Conservation (phyloP, 2,888 invertebrate species). For the Boloria selene region DNA sequence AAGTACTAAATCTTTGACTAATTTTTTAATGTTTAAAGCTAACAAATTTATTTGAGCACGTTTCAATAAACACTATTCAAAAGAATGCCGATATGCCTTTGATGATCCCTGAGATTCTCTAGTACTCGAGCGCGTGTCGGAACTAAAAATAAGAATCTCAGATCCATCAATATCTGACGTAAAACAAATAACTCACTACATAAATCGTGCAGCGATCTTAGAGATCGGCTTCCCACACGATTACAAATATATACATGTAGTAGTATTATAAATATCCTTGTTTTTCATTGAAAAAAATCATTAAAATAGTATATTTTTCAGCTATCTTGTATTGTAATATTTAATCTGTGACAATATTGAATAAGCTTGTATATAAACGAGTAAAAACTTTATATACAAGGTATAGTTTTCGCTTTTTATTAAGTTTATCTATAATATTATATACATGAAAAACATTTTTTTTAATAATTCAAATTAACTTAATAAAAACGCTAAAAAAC, state of each 20-base stretch:
- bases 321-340: too few species aligned
- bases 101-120: slow-evolving; percentile 38
- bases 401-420: too few species aligned
- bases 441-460: too few species aligned
- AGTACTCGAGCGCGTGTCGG: slow-evolving; percentile 35
- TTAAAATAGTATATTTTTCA: too few species aligned
- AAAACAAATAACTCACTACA: slow-evolving; percentile 73
- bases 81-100: slow-evolving; percentile 35
- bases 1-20: background rate
- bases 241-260: slow-evolving; percentile 12
- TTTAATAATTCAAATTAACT: too few species aligned
- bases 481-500: too few species aligned
- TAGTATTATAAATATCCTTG: background rate
- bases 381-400: too few species aligned
- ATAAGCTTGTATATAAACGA: too few species aligned
- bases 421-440: too few species aligned
- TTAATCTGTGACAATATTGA: too few species aligned
- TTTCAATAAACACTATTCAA: slow-evolving; percentile 34
- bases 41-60: background rate
- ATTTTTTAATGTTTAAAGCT: slow-evolving; percentile 2
- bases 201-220: slow-evolving; percentile 63
- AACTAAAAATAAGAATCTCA: slow-evolving; percentile 50
- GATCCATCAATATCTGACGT: slow-evolving; percentile 77
- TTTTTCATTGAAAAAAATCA: background rate
- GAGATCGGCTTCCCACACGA: slow-evolving; percentile 53